Evolutionary conservation across 2,888 invertebrate genomes (phyloP), one percentile per base, ranked within the genome.

Genomic region (Eupelmus urozonus): DNA sequence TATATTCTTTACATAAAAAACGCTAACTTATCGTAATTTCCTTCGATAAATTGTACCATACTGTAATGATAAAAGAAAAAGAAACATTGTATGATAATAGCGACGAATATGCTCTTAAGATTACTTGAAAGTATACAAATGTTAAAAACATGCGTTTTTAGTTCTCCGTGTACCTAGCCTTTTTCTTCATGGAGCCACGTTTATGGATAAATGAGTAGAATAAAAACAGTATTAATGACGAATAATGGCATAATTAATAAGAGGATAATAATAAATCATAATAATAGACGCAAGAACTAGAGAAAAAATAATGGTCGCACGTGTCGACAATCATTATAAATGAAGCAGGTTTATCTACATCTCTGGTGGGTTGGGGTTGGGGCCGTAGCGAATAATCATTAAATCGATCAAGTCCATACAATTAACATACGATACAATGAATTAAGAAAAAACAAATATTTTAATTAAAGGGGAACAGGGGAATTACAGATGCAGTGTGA

Each of bases 1-100:
- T 80, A 80, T 80, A 80, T 78, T 80, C 57, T 78, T 80, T 75
- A 78, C 75, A 75, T 75, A 78, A 80, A 80, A 80, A 80, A 80
- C 69, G 78, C 78, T 78, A 76, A 80, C 78, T 80, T 80, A 80
- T 80, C 66, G 70, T 77, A 80, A 72, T 71, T 80, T 78, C 13
- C 49, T 78, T 80, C 78, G 60, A 78, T 78, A 80, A 77, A 80
- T 80, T 76, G 78, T 80, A 80, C 72, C 69, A 78, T 80, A 78
- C 72, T 72, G 78, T 80, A 80, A 63, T 80, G 59, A 66, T 57
- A 72, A 76, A 72, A 55, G 20, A 72, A 55, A 49, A 67, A 70
- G 65, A 72, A 75, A 78, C 78, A 71, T 65, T 71, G 62, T 80
- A 78, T 71, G 77, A 78, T 76, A 72, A 78, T 78, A 80, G 78